Percentiles rank a stretch among this genome's conserved stretches.
These are phyloP conservation scores for Maccullochella peelii DNA, from an alignment of 2,113 vertebrate species.

Conservation along the genomic window DNA sequence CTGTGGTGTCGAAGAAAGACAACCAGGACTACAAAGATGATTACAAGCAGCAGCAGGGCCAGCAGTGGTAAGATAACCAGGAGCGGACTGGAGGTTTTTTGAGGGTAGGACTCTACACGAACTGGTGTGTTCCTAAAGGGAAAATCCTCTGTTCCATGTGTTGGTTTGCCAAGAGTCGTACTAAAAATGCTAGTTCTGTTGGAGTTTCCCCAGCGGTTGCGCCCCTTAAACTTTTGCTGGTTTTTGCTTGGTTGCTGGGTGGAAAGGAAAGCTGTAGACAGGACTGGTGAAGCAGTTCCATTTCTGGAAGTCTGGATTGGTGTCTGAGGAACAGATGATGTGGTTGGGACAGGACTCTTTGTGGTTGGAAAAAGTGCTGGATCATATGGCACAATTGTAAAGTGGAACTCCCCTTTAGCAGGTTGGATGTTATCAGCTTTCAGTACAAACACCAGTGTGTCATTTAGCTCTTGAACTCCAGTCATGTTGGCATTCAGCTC, in stretches of 20 bases:
- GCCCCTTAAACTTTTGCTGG: conserved; percentile 75
- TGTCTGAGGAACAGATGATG: conserved; percentile 42
- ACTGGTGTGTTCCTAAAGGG: conserved; percentile 73
- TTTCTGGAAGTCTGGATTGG: conserved; percentile 55
- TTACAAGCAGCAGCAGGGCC: conserved; percentile 83
- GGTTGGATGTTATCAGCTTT: conserved; percentile 87
- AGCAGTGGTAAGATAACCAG: conserved; percentile 85
- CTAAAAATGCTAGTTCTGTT: conserved; percentile 65
- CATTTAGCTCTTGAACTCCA: conserved; percentile 82
- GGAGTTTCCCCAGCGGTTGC: conserved; percentile 82
- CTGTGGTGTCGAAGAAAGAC: conserved; percentile 82
- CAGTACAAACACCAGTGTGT: conserved; percentile 89
- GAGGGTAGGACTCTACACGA: conserved; percentile 77
- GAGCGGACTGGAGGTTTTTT: conserved; percentile 79
- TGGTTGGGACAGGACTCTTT: conserved; percentile 68
- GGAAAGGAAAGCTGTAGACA: conserved; percentile 48
- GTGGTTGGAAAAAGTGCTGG: conserved; percentile 71
- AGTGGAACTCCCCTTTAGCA: conserved; percentile 85
- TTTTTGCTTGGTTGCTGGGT: conserved; percentile 76
- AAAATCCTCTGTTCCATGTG: conserved; percentile 60
- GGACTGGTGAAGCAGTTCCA: conserved; percentile 38
- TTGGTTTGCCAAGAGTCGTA: conserved; percentile 73
- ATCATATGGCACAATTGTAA: conserved; percentile 84
- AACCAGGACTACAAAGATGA: conserved; percentile 79
- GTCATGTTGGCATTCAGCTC: conserved; percentile 87